Evolutionary conservation across 1,140 invertebrate genomes (phyloP).

Genomic region (Dysdera silvatica): DNA sequence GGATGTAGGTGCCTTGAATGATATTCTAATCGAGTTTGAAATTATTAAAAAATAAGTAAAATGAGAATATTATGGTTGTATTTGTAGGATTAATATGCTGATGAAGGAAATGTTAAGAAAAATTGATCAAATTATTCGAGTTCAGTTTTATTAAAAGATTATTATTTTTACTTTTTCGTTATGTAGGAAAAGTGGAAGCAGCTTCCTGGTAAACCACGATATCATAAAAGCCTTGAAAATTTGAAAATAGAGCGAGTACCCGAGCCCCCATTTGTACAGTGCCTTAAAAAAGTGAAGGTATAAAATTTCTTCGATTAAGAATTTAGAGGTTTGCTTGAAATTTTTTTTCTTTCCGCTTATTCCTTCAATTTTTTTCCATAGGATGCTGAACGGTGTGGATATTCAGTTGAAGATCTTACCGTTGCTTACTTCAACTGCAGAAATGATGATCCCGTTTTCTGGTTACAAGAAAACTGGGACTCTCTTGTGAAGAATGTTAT

Average conservation of each 20-base stretch:
- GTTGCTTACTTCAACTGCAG: slow-evolving; percentile 51
- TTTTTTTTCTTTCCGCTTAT: not conserved
- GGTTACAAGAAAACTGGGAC: slow-evolving; percentile 76
- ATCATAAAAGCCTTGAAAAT: slow-evolving; percentile 24
- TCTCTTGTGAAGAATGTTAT: slow-evolving; percentile 78
- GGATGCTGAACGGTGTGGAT: slow-evolving; percentile 73
- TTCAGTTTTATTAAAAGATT: not conserved
- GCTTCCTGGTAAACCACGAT: not conserved
- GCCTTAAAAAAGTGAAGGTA: slow-evolving; percentile 26
- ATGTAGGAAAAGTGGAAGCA: slow-evolving; percentile 2
- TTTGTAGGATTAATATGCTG: too few relatives aligned
- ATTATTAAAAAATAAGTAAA: too few relatives aligned
- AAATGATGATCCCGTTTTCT: slow-evolving; percentile 56
- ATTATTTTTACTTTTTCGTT: not conserved
- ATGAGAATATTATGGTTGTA: too few relatives aligned
- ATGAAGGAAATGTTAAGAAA: too few relatives aligned
- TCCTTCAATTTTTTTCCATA: slow-evolving; percentile 38
- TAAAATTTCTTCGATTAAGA: not conserved
- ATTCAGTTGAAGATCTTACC: slow-evolving; percentile 74
- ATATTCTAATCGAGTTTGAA: too few relatives aligned
- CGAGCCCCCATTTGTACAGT: slow-evolving; percentile 8
- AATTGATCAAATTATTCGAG: not conserved
- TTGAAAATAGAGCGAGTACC: slow-evolving; percentile 12
- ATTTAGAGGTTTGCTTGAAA: not conserved
- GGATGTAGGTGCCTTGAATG: too few relatives aligned